Percentiles rank a stretch among this genome's conserved stretches.
phyloP scores from a whole-genome alignment of 2,113 vertebrate species.

The Onychostoma macrolepis region DNA sequence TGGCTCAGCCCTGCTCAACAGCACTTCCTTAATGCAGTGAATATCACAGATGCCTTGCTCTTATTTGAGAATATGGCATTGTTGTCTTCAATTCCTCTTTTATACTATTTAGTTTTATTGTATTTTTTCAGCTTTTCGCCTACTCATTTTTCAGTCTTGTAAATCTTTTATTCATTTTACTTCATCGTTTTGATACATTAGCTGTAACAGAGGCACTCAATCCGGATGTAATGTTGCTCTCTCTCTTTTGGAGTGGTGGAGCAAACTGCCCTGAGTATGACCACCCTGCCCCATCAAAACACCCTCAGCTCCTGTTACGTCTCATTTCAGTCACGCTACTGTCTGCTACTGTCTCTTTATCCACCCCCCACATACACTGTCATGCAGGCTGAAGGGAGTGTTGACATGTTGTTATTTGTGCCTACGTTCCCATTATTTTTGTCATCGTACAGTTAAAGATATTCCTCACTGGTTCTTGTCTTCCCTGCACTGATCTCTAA shows the following conservation, averaged over 20 bases:
- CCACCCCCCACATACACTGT: constrained; percentile 3
- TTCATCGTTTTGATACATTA: background rate
- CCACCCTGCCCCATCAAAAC: constrained; percentile 45
- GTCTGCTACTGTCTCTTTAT: constrained; percentile 43
- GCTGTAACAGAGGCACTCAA: background rate
- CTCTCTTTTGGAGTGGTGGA: constrained; percentile 34
- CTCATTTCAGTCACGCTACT: constrained; percentile 52
- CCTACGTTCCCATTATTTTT: constrained; percentile 53
- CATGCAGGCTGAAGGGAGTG: constrained; percentile 46
- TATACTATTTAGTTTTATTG: no score
- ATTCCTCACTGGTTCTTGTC: constrained; percentile 30
- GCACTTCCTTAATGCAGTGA: no score
- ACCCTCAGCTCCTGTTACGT: constrained; percentile 50
- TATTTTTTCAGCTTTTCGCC: no score
- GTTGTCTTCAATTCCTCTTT: no score
- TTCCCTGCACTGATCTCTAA: constrained; percentile 18
- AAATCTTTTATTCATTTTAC: background rate
- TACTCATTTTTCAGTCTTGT: no score
- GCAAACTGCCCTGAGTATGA: constrained; percentile 31
- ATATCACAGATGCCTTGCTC: no score
- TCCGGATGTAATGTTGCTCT: background rate
- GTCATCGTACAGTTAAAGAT: constrained; percentile 55
- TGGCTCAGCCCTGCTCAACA: background rate
- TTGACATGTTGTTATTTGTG: constrained; percentile 52
- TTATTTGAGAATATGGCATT: no score